Base-by-base conservation (phyloP, 64 coral and sea anemone species). In the Dendronephthya gigantea region DNA sequence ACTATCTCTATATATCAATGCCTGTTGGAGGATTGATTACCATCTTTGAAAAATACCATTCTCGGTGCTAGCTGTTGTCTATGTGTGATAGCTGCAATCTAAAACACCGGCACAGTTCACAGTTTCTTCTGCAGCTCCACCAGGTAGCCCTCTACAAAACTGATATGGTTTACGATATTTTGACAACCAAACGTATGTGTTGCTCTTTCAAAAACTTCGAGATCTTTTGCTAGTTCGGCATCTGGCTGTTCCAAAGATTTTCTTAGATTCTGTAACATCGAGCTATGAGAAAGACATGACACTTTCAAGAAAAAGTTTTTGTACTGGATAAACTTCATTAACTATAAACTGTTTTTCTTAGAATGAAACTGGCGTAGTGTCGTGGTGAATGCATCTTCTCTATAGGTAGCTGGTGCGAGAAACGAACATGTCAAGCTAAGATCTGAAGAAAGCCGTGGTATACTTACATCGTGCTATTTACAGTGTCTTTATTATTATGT, bases 401-500 rank as follows among this genome's bases (percentile, higher is more conserved):
- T n/a, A n/a, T n/a, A n/a, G n/a, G n/a, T n/a, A n/a, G n/a, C n/a
- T n/a, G n/a, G n/a, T n/a, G n/a, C n/a, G n/a, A n/a, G n/a, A n/a
- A n/a, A n/a, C n/a, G n/a, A n/a, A n/a, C n/a, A n/a, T 15, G 14
- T 66, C 19, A 66, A 22, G 58, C 11, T 45, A 11, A 19, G 25
- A 27, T 1, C 55, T 34, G 13, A 36, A 29, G 11, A 79, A 19
- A 35, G 7, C 19, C 11, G 37, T 12, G 34, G 37, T 36, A 79
- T 39, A 79, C 72, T 79, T 79, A 79, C 72, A 79, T 79, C 7
- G 72, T 79, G 72, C 27, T 79, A 39, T 79, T 62, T n/a, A 62
- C 25, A 27, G 55, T 62, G 19, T 62, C 55, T 62, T 62, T 62
- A 23, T 62, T 62, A 27, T 62, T 23, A n/a, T 62, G 6, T 22